phyloP scores from a whole-genome alignment of 2,888 invertebrate genomes.

The Polietes domitor region DNA sequence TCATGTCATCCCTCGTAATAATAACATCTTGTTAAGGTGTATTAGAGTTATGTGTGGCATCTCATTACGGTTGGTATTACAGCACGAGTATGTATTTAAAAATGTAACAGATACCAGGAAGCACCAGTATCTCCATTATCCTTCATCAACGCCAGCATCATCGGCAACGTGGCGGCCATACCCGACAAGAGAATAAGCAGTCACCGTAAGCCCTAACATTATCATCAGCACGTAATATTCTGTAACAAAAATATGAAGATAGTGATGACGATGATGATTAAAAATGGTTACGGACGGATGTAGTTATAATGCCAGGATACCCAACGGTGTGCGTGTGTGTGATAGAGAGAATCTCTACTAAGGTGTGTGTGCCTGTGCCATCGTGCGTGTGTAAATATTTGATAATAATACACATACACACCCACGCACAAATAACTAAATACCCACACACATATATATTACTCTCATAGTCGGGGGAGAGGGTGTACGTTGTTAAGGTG shows the following conservation, averaged over 20 bases:
- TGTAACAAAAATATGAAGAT: not conserved
- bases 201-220: not conserved
- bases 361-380: not conserved
- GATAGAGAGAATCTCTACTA: not conserved
- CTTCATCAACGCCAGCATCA: not conserved
- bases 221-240: not conserved
- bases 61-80: conserved; percentile 40
- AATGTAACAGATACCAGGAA: conserved; percentile 35
- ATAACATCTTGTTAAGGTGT: conserved; percentile 20
- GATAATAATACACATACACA: not conserved
- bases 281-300: not conserved
- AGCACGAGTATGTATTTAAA: not conserved
- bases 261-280: not conserved
- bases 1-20: not conserved
- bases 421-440: not conserved
- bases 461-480: too few relatives aligned
- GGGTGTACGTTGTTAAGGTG: conserved; percentile 37
- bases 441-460: not conserved
- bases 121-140: not conserved
- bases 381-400: not conserved
- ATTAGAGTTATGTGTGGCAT: conserved; percentile 40
- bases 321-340: not conserved
- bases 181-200: not conserved
- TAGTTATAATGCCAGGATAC: not conserved
- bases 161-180: not conserved